Evolutionary conservation across 2,113 vertebrate species (phyloP), one percentile per base, ranked within the genome.

Genomic region (Psammodynastes pulverulentus): DNA sequence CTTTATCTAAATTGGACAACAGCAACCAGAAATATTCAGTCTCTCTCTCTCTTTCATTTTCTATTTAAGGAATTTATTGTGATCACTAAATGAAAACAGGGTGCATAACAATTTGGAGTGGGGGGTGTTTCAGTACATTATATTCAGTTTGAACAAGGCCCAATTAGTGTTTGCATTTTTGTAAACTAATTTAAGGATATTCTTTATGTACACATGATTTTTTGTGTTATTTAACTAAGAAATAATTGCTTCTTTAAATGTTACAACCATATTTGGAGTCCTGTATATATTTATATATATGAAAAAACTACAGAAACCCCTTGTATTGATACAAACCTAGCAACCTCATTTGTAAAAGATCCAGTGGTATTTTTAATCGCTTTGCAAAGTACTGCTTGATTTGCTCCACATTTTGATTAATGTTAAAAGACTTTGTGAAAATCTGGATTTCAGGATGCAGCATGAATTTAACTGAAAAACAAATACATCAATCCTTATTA

Each of bases 381-480:
- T 84, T 43, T 51, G 98, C 96, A 86, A 98, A 98, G 92, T 98
- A 97, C 1, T 95, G 93, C 96, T 98, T 98, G 92, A 99, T 96
- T 51, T 97, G 91, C 92, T 93, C 95, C 49, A 98, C 94, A 62
- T 97, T 95, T 49, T 93, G 94, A 9, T 97, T 96, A 89, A 98
- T 97, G 72, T 96, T 97, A 92, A 98, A 98, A 79, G 97, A 95
- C 91, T 97, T 94, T 2, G 97, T 97, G 96, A 98, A 97, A 94
- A 98, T 97, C 43, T 98, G 97, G 86, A 97, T 97, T 62, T 97
- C 97, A 15, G 98, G 98, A 93, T 97, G 92, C 92, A 99, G 96
- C 95, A 98, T 94, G 91, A 98, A 92, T 96, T 98, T 98, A 87
- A 99, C 98, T 98, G 94, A 62, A 92, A 86, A 94, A 89, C 89